A percentile compares a stretch with the other conserved stretches of the same genome.
Evolutionary conservation across 2,888 invertebrate species (phyloP).

Genomic region (Horisme vitalbata): DNA sequence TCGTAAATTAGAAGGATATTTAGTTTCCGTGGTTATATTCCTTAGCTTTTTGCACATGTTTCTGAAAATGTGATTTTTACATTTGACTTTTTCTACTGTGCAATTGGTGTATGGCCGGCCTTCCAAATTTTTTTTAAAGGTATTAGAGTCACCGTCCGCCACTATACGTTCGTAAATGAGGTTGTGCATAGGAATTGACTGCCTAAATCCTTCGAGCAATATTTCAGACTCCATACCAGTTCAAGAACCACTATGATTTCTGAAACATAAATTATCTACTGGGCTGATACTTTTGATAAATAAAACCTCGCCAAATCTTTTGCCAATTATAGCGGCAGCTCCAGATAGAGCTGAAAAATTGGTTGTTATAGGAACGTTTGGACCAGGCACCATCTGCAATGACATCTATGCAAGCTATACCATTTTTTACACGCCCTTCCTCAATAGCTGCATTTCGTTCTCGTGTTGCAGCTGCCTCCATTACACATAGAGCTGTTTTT

Average conservation of each 20-base stretch:
- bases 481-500: no score
- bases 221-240: constrained; percentile 31
- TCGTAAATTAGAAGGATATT: no score
- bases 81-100: constrained; percentile 31
- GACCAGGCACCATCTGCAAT: constrained; percentile 32
- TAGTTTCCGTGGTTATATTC: constrained; percentile 5
- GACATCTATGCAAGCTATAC: constrained; percentile 28
- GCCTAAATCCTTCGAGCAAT: constrained; percentile 31
- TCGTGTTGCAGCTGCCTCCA: constrained; percentile 23
- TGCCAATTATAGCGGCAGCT: constrained; percentile 32
- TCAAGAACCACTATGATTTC: constrained; percentile 31
- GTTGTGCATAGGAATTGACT: constrained; percentile 27
- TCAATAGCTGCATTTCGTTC: constrained; percentile 29
- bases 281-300: constrained; percentile 16
- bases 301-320: constrained; percentile 26
- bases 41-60: constrained; percentile 23
- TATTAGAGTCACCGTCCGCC: constrained; percentile 31
- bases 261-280: constrained; percentile 27
- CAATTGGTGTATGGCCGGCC: constrained; percentile 26
- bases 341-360: constrained; percentile 31
- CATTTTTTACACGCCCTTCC: constrained; percentile 30
- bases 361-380: constrained; percentile 28
- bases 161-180: constrained; percentile 30
- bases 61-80: constrained; percentile 22
- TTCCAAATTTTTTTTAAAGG: constrained; percentile 28